Evolutionary conservation across 2,797 vertebrate species (phyloP).

Genomic region (Momotus momota): DNA sequence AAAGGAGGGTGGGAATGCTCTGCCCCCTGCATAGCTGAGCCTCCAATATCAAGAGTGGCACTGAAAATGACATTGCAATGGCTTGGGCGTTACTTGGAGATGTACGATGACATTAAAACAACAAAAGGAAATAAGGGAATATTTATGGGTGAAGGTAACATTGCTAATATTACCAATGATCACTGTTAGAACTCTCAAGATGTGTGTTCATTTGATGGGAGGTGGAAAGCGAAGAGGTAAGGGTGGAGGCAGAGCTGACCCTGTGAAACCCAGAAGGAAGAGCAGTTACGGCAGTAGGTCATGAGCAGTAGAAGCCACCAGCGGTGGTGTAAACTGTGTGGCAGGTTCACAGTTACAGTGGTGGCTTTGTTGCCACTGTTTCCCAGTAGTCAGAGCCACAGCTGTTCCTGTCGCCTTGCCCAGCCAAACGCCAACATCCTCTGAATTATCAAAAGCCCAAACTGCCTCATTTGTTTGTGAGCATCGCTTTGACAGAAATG

Average conservation of each 20-base stretch:
- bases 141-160: background rate
- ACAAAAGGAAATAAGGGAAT: background rate
- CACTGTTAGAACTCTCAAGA: background rate
- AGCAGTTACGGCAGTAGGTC: background rate
- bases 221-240: background rate
- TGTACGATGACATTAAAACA: background rate
- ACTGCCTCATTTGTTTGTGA: background rate
- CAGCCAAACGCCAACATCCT: background rate
- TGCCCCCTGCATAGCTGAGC: rapidly evolving
- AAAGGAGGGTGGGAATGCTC: background rate
- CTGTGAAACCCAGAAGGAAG: background rate
- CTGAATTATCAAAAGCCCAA: background rate
- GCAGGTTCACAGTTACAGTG: rapidly evolving
- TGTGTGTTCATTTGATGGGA: background rate
- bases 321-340: background rate
- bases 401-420: background rate
- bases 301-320: background rate
- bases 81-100: background rate
- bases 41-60: background rate
- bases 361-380: background rate
- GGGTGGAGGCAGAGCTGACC: background rate
- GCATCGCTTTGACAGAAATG: background rate
- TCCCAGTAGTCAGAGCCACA: background rate
- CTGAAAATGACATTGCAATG: background rate
- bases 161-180: background rate